Conservation (phyloP, 2,113 vertebrate species). For the Lagopus leucura region DNA sequence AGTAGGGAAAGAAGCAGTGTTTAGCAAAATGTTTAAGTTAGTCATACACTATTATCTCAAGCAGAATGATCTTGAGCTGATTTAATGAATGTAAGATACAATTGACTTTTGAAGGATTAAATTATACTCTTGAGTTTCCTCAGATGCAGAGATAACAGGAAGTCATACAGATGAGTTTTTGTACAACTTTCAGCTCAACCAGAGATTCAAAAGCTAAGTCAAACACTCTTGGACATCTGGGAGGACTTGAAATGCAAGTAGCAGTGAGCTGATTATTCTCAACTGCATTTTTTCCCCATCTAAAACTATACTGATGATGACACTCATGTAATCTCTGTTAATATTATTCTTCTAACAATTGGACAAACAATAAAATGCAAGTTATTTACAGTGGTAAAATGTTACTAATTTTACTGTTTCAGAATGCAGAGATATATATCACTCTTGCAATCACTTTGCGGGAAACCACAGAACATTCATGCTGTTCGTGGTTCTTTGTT, state of each 20-base stretch:
- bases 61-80: background rate
- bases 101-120: conserved; percentile 52
- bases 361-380: background rate
- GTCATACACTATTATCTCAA: background rate
- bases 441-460: background rate
- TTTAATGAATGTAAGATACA: conserved; percentile 33
- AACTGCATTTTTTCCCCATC: background rate
- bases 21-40: conserved; percentile 9
- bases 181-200: background rate
- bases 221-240: background rate
- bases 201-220: conserved; percentile 30
- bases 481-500: background rate
- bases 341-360: background rate
- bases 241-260: background rate
- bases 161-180: background rate
- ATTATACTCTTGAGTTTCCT: conserved; percentile 33
- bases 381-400: background rate
- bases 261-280: background rate
- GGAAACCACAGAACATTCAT: background rate
- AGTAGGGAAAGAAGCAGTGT: background rate
- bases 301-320: background rate
- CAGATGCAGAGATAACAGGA: background rate
- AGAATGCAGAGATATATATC: background rate
- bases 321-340: background rate
- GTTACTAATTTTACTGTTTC: background rate